phyloP scores from a whole-genome alignment of 2,888 invertebrate species.

The Nymphalis urticae region DNA sequence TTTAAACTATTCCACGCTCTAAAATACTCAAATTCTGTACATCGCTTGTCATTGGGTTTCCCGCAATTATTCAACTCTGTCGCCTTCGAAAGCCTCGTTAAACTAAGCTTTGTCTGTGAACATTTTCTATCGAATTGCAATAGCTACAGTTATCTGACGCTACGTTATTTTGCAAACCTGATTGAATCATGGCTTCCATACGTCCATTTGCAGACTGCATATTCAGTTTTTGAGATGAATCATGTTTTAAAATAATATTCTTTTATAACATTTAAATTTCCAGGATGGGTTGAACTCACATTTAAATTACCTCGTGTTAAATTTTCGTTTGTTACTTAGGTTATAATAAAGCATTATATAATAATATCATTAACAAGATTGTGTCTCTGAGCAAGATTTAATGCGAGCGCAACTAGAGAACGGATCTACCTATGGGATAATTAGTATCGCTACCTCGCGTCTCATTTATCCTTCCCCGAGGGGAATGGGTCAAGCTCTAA shows the following conservation, averaged over 20 bases:
- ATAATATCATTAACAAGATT: constrained; percentile 17
- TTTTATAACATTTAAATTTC: background rate
- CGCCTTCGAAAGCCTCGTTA: constrained; percentile 40
- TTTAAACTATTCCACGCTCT: constrained; percentile 9
- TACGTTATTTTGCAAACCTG: constrained; percentile 29
- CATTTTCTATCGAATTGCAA: constrained; percentile 36
- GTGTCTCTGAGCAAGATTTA: constrained; percentile 28
- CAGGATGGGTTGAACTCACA: background rate
- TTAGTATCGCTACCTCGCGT: constrained; percentile 79
- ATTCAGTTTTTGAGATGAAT: constrained; percentile 4
- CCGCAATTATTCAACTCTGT: constrained; percentile 41
- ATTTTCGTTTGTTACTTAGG: background rate
- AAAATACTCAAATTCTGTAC: constrained; percentile 21
- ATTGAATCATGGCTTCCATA: constrained; percentile 25
- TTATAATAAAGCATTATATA: constrained; percentile 8
- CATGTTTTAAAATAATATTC: background rate
- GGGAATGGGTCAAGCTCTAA: constrained; percentile 80
- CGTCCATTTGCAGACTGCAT: constrained; percentile 16
- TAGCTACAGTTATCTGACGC: constrained; percentile 29
- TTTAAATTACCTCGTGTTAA: background rate
- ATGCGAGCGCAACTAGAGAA: constrained; percentile 52
- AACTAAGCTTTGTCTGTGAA: constrained; percentile 40
- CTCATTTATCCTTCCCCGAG: constrained; percentile 76
- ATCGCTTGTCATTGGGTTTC: constrained; percentile 34
- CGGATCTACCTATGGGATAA: constrained; percentile 71